These are phyloP conservation scores for Hemaris fuciformis DNA, from an alignment of 2,888 invertebrate species.

Conservation along the genomic window DNA sequence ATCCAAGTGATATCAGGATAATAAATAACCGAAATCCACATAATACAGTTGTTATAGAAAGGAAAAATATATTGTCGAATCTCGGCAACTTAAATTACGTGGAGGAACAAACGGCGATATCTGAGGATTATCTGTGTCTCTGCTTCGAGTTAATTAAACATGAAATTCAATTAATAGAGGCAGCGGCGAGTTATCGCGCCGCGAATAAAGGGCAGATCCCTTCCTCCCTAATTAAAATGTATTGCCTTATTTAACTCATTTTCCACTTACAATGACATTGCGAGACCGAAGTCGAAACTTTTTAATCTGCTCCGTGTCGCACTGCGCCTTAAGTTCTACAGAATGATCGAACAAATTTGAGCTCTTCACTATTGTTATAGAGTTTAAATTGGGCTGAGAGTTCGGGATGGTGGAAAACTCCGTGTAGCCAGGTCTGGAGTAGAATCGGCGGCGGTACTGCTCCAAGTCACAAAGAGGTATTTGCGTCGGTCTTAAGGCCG, in stretches of 20 bases:
- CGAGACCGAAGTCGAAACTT: slow-evolving; percentile 77
- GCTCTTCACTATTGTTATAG: slow-evolving; percentile 9
- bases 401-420: slow-evolving; percentile 46
- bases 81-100: slow-evolving; percentile 54
- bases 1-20: not conserved
- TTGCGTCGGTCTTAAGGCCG: slow-evolving; percentile 74
- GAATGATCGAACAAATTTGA: slow-evolving; percentile 20
- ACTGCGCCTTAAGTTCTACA: slow-evolving; percentile 55
- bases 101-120: slow-evolving; percentile 48
- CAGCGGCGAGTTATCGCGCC: slow-evolving; percentile 75
- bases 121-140: slow-evolving; percentile 69
- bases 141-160: slow-evolving; percentile 78
- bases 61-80: not conserved
- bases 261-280: slow-evolving; percentile 80
- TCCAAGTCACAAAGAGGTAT: slow-evolving; percentile 78
- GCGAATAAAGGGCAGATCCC: slow-evolving; percentile 77
- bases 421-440: slow-evolving; percentile 59
- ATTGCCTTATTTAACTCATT: slow-evolving; percentile 82
- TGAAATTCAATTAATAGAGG: slow-evolving; percentile 81
- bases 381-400: slow-evolving; percentile 25
- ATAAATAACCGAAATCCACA: not conserved
- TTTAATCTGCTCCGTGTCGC: slow-evolving; percentile 74
- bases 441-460: slow-evolving; percentile 58
- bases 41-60: slow-evolving; percentile 3
- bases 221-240: slow-evolving; percentile 80